Conservation (phyloP, 1,140 invertebrate genomes). For the Drosophila murphyi region DNA sequence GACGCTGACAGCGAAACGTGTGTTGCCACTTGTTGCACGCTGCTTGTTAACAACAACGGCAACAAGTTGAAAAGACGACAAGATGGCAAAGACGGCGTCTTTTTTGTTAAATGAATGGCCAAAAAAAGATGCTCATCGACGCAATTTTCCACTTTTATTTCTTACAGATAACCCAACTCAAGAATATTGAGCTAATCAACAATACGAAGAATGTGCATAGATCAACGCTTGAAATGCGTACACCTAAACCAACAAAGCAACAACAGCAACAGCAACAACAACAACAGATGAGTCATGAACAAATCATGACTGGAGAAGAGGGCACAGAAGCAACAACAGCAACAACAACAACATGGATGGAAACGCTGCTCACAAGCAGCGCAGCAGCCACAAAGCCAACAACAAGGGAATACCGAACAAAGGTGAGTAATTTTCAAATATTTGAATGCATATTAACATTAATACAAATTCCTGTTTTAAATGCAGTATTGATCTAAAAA, state of each 20-base stretch:
- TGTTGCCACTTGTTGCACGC: conserved; percentile 41
- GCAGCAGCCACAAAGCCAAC: conserved; percentile 44
- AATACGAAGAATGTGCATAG: conserved; percentile 80
- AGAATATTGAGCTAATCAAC: conserved; percentile 84
- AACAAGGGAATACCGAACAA: conserved; percentile 49
- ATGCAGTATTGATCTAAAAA: too few relatives aligned
- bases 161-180: conserved; percentile 82
- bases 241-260: conserved; percentile 42
- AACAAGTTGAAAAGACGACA: not conserved
- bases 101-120: conserved; percentile 38
- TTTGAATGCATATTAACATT: not conserved
- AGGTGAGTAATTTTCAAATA: conserved; percentile 44
- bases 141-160: conserved; percentile 57
- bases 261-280: conserved; percentile 22
- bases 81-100: not conserved
- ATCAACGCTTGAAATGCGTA: conserved; percentile 73
- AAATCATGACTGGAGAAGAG: conserved; percentile 35
- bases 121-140: conserved; percentile 32
- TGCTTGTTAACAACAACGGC: conserved; percentile 30
- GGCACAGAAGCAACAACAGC: conserved; percentile 9
- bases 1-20: conserved; percentile 38
- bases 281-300: conserved; percentile 44
- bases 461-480: not conserved
- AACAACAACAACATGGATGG: conserved; percentile 65
- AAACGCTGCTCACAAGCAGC: conserved; percentile 59